Base-by-base conservation (phyloP, 2,113 vertebrate species). In the Phyllostomus hastatus region DNA sequence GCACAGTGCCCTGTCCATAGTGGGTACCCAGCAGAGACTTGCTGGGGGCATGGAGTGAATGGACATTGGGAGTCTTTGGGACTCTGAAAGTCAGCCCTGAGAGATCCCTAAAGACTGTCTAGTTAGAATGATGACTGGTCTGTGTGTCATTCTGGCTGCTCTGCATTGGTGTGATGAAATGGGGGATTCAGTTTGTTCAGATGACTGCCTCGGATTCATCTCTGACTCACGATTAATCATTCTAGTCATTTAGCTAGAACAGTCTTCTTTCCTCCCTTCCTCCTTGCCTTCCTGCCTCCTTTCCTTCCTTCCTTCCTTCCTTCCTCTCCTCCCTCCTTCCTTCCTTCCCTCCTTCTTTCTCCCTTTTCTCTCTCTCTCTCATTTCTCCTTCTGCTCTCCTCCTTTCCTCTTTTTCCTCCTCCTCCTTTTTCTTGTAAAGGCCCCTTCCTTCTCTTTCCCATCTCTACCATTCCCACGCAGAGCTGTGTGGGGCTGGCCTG, bases 221-320 rank as follows among this genome's bases (percentile, higher is more conserved):
- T 76, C 64, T 80, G 88, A 94, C 70, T 95, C 82, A 72, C 33
- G 7, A 10, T 83, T 46, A 20, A 26, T 88, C 82, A 88, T 94
- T 48, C 54, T 54, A 80, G 31, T 66, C 46, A 48, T 52, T 80
- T 46, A 72, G 26, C n/a, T 78, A 67, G 73, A 92, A 50, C 22
- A 64, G 35, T 41, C 31, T 78, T 2, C 35, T 16, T 19, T 43
- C 43, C 33, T 8, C 85, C 24, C 8, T 12, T 72, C 35, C 11
- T 72, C 7, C 33, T 7, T 46, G 24, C 4, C 24, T 15, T 12
- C n/a, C 4, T 9, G 11, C 17, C 17, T 15, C 54, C 15, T 28
- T 6, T 20, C 7, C 38, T 24, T 7, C 20, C 5, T 54, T 7
- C 20, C 54, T 57, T 82, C 35, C 8, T 26, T 31, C 31, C 24